Conservation (phyloP, 2,797 vertebrate species). For the Pelodytes ibericus region DNA sequence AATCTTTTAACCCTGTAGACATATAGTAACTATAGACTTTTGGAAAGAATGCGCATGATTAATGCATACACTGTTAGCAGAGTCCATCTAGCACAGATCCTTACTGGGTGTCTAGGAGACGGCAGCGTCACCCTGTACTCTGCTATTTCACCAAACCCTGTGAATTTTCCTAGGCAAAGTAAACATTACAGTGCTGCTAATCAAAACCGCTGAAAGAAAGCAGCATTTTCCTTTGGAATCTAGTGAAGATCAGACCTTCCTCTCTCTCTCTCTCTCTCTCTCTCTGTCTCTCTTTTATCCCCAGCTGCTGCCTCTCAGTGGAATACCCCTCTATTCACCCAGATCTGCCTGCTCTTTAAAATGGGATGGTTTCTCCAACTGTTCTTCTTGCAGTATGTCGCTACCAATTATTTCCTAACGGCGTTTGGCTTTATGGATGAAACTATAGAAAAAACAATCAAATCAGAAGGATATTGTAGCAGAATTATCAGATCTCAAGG, state of each 20-base stretch:
- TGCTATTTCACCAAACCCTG: slow-evolving; percentile 62
- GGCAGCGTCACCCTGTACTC: slow-evolving; percentile 61
- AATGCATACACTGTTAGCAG: slow-evolving; percentile 58
- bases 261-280: slow-evolving; percentile 4
- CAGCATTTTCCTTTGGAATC: slow-evolving; percentile 69
- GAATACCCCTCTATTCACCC: slow-evolving; percentile 15
- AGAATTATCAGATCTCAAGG: slow-evolving; percentile 89
- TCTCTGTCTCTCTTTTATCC: slow-evolving; percentile 8
- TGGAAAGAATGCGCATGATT: slow-evolving; percentile 66
- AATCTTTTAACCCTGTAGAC: slow-evolving; percentile 27
- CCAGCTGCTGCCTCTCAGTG: slow-evolving; percentile 23
- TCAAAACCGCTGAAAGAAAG: slow-evolving; percentile 69
- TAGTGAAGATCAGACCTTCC: slow-evolving; percentile 67
- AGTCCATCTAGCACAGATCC: slow-evolving; percentile 56
- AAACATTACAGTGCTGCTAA: slow-evolving; percentile 68
- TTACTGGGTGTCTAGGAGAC: slow-evolving; percentile 65
- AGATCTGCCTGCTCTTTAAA: slow-evolving; percentile 23
- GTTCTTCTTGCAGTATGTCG: slow-evolving; percentile 72
- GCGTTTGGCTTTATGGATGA: slow-evolving; percentile 86
- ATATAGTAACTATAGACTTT: slow-evolving; percentile 60
- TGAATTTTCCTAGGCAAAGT: slow-evolving; percentile 66
- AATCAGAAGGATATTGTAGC: slow-evolving; percentile 92
- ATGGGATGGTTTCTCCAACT: slow-evolving; percentile 55
- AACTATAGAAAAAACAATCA: slow-evolving; percentile 84
- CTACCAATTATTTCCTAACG: slow-evolving; percentile 73